Base-by-base conservation (phyloP, 2,113 vertebrate species). In the Eublepharis macularius region DNA sequence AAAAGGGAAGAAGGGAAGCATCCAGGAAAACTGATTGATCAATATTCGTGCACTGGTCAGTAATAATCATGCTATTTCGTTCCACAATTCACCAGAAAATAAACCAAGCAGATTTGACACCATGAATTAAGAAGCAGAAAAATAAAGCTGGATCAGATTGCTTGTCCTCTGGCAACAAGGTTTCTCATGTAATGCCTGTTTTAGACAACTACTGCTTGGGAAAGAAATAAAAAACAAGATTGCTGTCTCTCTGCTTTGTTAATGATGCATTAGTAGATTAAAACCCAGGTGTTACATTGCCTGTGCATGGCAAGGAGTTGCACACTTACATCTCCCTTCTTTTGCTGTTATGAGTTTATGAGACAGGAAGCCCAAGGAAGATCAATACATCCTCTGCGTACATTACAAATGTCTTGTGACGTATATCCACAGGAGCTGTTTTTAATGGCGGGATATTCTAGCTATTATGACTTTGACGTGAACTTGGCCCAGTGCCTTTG, bases 401-500 rank as follows among this genome's bases (percentile, higher is more conserved):
- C 96, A 98, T 97, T 97, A 98, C 97, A 98, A 97, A 97, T 96
- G 93, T 96, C 90, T 97, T 89, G 96, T 99, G 98, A 99, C 98
- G 98, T 98, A 91, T 91, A 95, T 98, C 93, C 92, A 97, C 96
- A 93, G 94, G 97, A 97, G 97, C 97, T 97, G 97, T 97, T 97
- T 96, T 95, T 94, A 97, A 95, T 87, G 96, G 97, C 24, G 84
- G 97, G 97, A 96, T 98, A 98, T 97, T 97, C 96, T 96, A 96
- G 96, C 97, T 97, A 97, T 98, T 98, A 98, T 97, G 97, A 96
- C 96, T 98, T 97, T 98, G 98, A 99, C 98, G 98, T 97, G 97
- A 97, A 97, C 97, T 98, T 99, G 98, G 98, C 97, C 94, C 89
- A 81, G 68, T 89, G 97, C 98, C 97, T 95, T 74, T 86, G 82